Evolutionary conservation across 1,140 invertebrate species (phyloP), one percentile per base, ranked within the genome.

Genomic region (Lordiphosa stackelbergi): DNA sequence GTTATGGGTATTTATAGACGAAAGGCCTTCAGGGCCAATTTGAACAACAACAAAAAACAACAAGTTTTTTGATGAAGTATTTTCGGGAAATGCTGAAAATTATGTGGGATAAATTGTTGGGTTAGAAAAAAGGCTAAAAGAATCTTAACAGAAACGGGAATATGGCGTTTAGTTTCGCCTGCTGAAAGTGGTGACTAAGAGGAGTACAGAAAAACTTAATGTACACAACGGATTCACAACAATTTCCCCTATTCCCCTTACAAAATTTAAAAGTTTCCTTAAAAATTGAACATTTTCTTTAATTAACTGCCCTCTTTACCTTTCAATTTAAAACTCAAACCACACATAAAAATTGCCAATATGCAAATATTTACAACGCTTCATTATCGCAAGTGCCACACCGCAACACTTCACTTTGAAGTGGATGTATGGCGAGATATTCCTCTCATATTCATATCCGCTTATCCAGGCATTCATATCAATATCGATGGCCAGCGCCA

Each of bases 391-490:
- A 72, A 77, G 72, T 83, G 75, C 37, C 24, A 41, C 24, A 51
- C 55, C 63, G 43, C 77, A 83, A 58, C 72, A 83, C 72, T 79
- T 65, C 53, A 72, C 45, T 35, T 35, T 66, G 75, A 55, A 79
- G 75, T 59, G 62, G 43, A 41, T 46, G 59, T 48, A 47, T 47
- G 61, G 24, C 52, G 57, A 31, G 47, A 59, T 57, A 69, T 69
- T 40, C 48, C 61, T 53, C 53, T 16, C 53, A 66, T 70, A 70
- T 70, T 36, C 46, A 65, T 49, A 63, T 49, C 37, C 59, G 19
- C 13, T 12, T n/a, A 10, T 11, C 36, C 36, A 7, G n/a, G 16
- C 46, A 19, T 49, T 13, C 41, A 64, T 47, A 42, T 46, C 11
- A 41, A 61, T 13, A 37, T 37, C 19, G 47, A 46, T 79, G 57